These are phyloP conservation scores for Mastacembelus armatus DNA, from an alignment of 2,797 vertebrate genomes.

Conservation along the genomic window DNA sequence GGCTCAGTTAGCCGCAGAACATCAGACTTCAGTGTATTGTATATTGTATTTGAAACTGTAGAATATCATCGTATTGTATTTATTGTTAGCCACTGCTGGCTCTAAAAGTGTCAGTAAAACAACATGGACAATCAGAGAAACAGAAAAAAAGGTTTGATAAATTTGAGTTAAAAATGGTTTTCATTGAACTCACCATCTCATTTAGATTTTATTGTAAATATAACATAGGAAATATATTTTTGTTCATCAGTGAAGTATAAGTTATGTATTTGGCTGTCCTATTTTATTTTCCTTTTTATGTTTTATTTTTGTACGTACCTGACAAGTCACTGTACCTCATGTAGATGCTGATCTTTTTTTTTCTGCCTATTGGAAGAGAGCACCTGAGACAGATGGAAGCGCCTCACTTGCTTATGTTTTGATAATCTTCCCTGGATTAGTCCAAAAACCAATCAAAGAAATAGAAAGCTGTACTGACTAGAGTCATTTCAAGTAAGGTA, in stretches of 20 bases:
- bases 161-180: conserved; percentile 87
- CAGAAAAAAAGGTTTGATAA: conserved; percentile 69
- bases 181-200: conserved; percentile 90
- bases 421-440: conserved; percentile 59
- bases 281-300: conserved; percentile 63
- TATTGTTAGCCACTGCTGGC: conserved; percentile 96
- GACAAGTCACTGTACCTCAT: conserved; percentile 93
- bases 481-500: conserved; percentile 60
- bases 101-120: conserved; percentile 92
- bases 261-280: conserved; percentile 93
- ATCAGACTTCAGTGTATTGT: conserved; percentile 83
- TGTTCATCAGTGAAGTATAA: conserved; percentile 96
- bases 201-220: conserved; percentile 97
- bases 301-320: conserved; percentile 84
- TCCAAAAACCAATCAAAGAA: conserved; percentile 45
- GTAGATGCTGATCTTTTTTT: conserved; percentile 86
- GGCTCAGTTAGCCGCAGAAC: conserved; percentile 86
- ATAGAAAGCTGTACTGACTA: conserved; percentile 29
- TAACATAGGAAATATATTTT: conserved; percentile 99
- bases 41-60: conserved; percentile 89
- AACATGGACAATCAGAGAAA: conserved; percentile 91
- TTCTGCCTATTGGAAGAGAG: conserved; percentile 79
- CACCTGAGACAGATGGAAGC: conserved; percentile 78
- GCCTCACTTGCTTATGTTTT: conserved; percentile 76
- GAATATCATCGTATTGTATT: conserved; percentile 91